Base-by-base conservation (phyloP, 1,140 invertebrate genomes). In the Anoplolepis gracilipes region DNA sequence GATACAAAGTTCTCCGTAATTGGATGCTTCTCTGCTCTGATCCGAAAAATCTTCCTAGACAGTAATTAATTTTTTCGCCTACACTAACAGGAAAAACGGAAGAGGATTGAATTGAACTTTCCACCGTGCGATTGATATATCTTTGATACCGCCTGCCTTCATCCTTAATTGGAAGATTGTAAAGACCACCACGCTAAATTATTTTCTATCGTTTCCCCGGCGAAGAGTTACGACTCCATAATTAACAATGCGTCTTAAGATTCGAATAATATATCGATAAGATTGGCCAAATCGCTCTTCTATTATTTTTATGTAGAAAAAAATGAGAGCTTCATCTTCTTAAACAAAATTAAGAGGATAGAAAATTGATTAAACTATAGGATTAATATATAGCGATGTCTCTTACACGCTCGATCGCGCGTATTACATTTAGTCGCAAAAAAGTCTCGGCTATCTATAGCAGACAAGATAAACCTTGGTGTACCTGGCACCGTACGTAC, bases 31-130 rank as follows among this genome's bases (percentile, higher is more conserved):
- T 75, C 25, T n/a, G 5, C 64, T 19, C 10, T n/a, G n/a, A 0
- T 53, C 42, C 6, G 61, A 30, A 49, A 49, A 49, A 55, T 79
- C 30, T 67, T 49, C 4, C 42, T 79, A 39, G 42, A 53, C 39
- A 79, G 30, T 69, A 79, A 79, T 75, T 82, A 82, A 82, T 82
- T 82, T 82, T n/a, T 82, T 82, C 79, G 64, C 78, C 25, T 57
- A 46, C 67, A 55, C 36, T 72, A 25, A 53, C 16, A 82, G 36
- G 36, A 39, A 73, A 82, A 61, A 19, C 62, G 62, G n/a, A 69
- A 46, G 30, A 53, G 13, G 76, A 69, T 67, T 79, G 62, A 67
- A 69, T 67, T 79, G 62, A 67, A 79, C 42, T 69, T 69, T 78
- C 39, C 42, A 36, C 33, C 42, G 30, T 25, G 22, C 62, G 36